A percentile compares a stretch with the other conserved stretches of the same genome.
These are phyloP conservation scores for Mizuhopecten yessoensis DNA, from an alignment of 1,140 invertebrate genomes.

Conservation along the genomic window DNA sequence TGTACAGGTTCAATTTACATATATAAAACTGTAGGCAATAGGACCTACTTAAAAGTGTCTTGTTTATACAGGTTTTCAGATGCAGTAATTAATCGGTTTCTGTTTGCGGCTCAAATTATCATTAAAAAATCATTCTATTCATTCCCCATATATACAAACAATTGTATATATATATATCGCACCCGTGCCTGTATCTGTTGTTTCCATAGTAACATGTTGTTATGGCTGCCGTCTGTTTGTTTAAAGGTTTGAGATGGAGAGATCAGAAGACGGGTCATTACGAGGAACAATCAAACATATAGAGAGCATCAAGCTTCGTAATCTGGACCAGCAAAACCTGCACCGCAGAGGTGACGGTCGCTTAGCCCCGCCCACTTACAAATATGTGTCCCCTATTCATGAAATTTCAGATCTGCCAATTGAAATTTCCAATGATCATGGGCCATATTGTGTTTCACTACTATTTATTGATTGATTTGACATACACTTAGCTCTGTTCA, in stretches of 20 bases:
- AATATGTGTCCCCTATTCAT: not conserved
- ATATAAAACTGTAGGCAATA: too few species aligned
- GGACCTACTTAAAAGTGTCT: too few species aligned
- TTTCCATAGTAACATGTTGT: constrained; percentile 26
- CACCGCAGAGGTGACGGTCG: constrained; percentile 76
- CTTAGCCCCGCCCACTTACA: constrained; percentile 40
- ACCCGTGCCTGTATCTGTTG: not conserved
- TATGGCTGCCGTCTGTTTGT: constrained; percentile 46
- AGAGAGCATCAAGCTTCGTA: constrained; percentile 86
- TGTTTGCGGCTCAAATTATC: not conserved
- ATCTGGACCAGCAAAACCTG: constrained; percentile 69
- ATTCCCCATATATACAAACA: not conserved
- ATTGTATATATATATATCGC: not conserved
- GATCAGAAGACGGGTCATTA: constrained; percentile 89
- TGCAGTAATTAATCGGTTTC: not conserved
- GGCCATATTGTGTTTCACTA: too few species aligned
- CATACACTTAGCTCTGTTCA: too few species aligned
- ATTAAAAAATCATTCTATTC: not conserved
- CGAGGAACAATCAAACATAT: constrained; percentile 89
- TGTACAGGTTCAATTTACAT: too few species aligned
- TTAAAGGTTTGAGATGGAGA: constrained; percentile 91
- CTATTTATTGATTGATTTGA: too few species aligned
- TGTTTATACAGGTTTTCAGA: too few species aligned
- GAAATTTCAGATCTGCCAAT: too few species aligned
- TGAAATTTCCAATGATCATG: too few species aligned